Conservation (phyloP, 1,140 invertebrate species). For the Trichonephila clavipes region DNA sequence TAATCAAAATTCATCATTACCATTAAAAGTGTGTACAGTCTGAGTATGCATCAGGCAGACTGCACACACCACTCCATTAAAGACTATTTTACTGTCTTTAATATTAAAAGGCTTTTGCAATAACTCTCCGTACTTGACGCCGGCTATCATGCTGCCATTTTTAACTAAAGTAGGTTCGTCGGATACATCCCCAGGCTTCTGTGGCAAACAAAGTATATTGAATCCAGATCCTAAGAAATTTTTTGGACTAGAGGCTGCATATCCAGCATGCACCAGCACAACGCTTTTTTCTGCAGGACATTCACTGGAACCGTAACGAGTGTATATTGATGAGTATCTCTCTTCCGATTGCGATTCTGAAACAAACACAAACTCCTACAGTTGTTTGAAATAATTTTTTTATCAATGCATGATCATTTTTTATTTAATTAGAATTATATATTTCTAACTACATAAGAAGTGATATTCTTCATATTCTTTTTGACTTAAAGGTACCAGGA, state of each 20-base stretch:
- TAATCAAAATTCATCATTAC: neutral
- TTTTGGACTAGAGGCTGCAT: constrained; percentile 24
- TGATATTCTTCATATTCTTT: no score
- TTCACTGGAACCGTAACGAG: constrained; percentile 16
- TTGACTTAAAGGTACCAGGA: no score
- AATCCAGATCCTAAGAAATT: constrained; percentile 1
- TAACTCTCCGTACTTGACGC: constrained; percentile 62
- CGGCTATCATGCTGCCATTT: constrained; percentile 7
- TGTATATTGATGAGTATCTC: neutral
- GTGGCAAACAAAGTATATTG: constrained; percentile 54
- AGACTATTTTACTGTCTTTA: neutral
- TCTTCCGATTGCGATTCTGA: neutral
- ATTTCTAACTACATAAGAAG: no score
- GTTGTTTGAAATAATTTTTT: neutral
- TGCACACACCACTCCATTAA: constrained; percentile 35
- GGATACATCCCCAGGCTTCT: neutral
- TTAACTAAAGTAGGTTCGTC: neutral
- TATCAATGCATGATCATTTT: no score
- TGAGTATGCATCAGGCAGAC: constrained; percentile 17
- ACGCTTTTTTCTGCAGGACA: neutral
- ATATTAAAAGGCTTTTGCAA: neutral
- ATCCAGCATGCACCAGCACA: neutral
- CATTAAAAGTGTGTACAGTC: constrained; percentile 1
- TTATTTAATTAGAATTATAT: no score
- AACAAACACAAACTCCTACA: neutral